A percentile compares a stretch with the other conserved stretches of the same genome.
phyloP scores from a whole-genome alignment of 2,113 vertebrate genomes.

The western clawed frog (Xenopus tropicalis) region UCB_Xtro_10.0 CM004445.2:69027501-69028000 shows the following conservation, averaged over 20 bases:
- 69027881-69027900: not conserved
- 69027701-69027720: not conserved
- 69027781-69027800: not conserved
- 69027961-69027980: not conserved
- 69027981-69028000: slow-evolving; percentile 11
- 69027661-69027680: not conserved
- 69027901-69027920: not conserved
- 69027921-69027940: not conserved
- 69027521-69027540: not conserved
- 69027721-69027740: not conserved
- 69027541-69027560: not conserved
- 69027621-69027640: too few relatives aligned
- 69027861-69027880: not conserved
- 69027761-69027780: not conserved
- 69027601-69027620: not conserved
- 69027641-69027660: too few relatives aligned
- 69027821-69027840: not conserved
- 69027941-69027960: not conserved
- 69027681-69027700: not conserved
- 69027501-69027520: not conserved
- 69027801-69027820: not conserved
- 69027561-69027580: not conserved
- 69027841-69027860: not conserved
- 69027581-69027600: not conserved
- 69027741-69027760: not conserved